Evolutionary conservation across 1,140 invertebrate species (phyloP), one percentile per base, ranked within the genome.

Genomic region (Xylocopa sonorina): DNA sequence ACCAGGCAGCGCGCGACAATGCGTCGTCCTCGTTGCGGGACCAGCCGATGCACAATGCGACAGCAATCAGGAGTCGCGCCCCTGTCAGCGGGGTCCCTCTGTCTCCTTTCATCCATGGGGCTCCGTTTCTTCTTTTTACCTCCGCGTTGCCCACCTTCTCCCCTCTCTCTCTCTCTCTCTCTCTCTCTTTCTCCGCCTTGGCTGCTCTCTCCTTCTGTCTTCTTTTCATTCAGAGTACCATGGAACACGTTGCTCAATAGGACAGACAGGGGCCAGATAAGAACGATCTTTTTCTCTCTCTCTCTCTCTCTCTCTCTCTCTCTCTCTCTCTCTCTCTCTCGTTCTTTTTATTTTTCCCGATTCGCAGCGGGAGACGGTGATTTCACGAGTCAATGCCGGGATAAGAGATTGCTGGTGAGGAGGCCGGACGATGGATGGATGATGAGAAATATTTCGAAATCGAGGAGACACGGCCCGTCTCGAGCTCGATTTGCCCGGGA

Each of bases 61-160:
- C 91, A 92, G 92, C 91, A 92, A 92, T 93, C 92, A 92, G 81
- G 82, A 90, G 88, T 90, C 90, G 91, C 91, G 90, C 90, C 91
- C 92, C 87, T 92, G 89, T 87, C 92, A 92, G 89, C 92, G 80
- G 90, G 91, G 87, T 87, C 87, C 83, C 34, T 81, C 43, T 68
- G 50, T 80, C 81, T 81, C 74, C 3, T 78, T 85, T 34, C 21
- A 2, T 10, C 64, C n/a, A 21, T 32, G 32, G 34, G 24, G 71
- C 53, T 9, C 29, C 18, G 32, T 1, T n/a, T 21, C n/a, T 12
- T 1, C 27, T 60, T 12, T 60, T 14, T n/a, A 10, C 29, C 21
- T n/a, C 21, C n/a, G n/a, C n/a, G n/a, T n/a, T n/a, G n/a, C n/a
- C n/a, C 27, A 7, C n/a, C n/a, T 14, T 55, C 80, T 53, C 58